These are phyloP conservation scores for Diploscapter pachys DNA, from an alignment of 1,140 invertebrate species.

Conservation along the genomic window DNA sequence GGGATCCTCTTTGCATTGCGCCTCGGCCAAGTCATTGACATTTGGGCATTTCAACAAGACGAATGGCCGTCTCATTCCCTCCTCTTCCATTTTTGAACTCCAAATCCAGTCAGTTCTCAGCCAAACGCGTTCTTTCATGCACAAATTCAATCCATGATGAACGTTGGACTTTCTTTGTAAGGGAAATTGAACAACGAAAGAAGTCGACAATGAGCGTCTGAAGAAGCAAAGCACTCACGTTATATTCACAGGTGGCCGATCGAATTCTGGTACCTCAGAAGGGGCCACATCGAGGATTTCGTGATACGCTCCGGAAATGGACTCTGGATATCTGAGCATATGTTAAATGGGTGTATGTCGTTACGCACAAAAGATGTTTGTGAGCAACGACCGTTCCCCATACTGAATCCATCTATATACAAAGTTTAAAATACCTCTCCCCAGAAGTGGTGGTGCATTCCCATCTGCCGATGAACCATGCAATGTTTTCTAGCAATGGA, in stretches of 20 bases:
- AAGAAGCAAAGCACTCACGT: slow-evolving; percentile 32
- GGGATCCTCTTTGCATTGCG: too few relatives aligned
- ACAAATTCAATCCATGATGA: background rate
- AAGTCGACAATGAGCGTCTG: background rate
- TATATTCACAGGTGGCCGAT: slow-evolving; percentile 51
- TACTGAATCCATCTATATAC: too few relatives aligned
- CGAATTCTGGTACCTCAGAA: slow-evolving; percentile 48
- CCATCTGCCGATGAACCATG: slow-evolving; percentile 52
- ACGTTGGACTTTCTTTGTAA: too few relatives aligned
- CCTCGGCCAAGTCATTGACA: too few relatives aligned
- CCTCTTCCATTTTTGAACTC: too few relatives aligned
- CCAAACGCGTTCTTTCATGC: background rate
- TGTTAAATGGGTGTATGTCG: background rate
- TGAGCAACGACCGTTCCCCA: background rate
- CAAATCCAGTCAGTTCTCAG: too few relatives aligned
- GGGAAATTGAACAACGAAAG: background rate
- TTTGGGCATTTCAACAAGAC: too few relatives aligned
- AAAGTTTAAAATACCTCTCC: slow-evolving; percentile 20
- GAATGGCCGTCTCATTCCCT: too few relatives aligned
- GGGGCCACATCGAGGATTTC: slow-evolving; percentile 47
- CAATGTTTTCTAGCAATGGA: slow-evolving; percentile 46
- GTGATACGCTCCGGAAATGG: slow-evolving; percentile 39
- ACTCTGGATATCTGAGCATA: slow-evolving; percentile 42
- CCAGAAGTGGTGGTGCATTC: slow-evolving; percentile 40
- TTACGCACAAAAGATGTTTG: too few relatives aligned